Percentiles rank a stretch among this genome's conserved stretches.
Evolutionary conservation across 2,797 vertebrate species (phyloP).

Genomic region (Xenops minutus): DNA sequence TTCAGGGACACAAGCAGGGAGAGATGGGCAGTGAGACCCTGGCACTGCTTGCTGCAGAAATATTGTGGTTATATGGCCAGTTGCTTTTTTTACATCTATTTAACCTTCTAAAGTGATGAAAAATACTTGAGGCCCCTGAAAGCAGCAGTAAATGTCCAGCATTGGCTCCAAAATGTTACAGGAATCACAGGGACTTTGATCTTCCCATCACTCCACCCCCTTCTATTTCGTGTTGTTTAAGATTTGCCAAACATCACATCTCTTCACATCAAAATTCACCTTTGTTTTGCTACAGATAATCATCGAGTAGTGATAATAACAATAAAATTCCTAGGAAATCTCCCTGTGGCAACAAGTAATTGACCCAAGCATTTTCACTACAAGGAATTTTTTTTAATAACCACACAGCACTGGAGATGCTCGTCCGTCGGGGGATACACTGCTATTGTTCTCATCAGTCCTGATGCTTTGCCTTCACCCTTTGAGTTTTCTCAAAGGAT

Average conservation of each 20-base stretch:
- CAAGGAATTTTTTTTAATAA: slow-evolving; percentile 64
- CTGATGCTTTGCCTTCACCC: slow-evolving; percentile 71
- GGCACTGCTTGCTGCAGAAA: neutral
- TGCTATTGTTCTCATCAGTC: slow-evolving; percentile 67
- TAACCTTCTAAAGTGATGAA: neutral
- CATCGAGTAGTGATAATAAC: slow-evolving; percentile 24
- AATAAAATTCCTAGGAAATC: slow-evolving; percentile 58
- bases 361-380: slow-evolving; percentile 69
- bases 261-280: slow-evolving; percentile 35
- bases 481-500: slow-evolving; percentile 74
- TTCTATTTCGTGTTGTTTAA: slow-evolving; percentile 5
- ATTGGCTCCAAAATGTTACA: neutral
- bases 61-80: accelerated
- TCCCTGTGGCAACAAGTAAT: slow-evolving; percentile 71
- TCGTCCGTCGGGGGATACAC: slow-evolving; percentile 54
- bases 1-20: accelerated
- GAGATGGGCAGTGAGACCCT: neutral
- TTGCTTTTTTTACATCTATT: neutral
- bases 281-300: slow-evolving; percentile 45
- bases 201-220: slow-evolving; percentile 11
- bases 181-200: slow-evolving; percentile 13
- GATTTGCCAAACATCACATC: slow-evolving; percentile 36
- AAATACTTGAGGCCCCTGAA: neutral
- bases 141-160: neutral
- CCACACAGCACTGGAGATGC: slow-evolving; percentile 47